A percentile compares a stretch with the other conserved stretches of the same genome.
phyloP scores from a whole-genome alignment of 2,888 invertebrate genomes.

The Drosophila mercatorum region DNA sequence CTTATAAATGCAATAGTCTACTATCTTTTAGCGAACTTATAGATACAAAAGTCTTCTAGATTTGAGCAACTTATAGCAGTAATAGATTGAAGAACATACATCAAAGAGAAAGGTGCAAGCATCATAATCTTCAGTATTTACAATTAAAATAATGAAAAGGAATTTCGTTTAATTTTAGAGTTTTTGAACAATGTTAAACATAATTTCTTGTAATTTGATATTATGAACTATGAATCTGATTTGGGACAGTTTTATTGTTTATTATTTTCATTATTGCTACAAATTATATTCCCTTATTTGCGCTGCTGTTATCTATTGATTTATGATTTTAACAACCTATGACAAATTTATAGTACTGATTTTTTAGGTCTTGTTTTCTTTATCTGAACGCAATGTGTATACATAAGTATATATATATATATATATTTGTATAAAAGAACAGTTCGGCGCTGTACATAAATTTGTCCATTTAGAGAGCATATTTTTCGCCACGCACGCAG shows the following conservation, averaged over 20 bases:
- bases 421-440: constrained; percentile 25
- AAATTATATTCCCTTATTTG: constrained; percentile 6
- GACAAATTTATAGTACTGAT: constrained; percentile 31
- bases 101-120: too few relatives aligned
- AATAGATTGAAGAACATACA: too few relatives aligned
- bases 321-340: constrained; percentile 37
- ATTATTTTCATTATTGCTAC: not conserved
- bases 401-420: not conserved
- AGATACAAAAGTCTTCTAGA: too few relatives aligned
- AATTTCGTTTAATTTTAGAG: not conserved
- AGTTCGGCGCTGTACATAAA: constrained; percentile 60
- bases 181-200: not conserved
- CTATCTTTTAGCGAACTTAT: too few relatives aligned
- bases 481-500: constrained; percentile 50
- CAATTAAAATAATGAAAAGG: not conserved
- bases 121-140: not conserved
- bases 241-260: not conserved
- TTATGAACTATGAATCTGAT: not conserved
- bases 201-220: not conserved
- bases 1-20: too few relatives aligned
- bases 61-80: too few relatives aligned
- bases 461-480: constrained; percentile 54
- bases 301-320: constrained; percentile 23
- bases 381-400: constrained; percentile 43
- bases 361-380: constrained; percentile 25